Conservation (phyloP, 2,888 invertebrate species). For the Apamea anceps region DNA sequence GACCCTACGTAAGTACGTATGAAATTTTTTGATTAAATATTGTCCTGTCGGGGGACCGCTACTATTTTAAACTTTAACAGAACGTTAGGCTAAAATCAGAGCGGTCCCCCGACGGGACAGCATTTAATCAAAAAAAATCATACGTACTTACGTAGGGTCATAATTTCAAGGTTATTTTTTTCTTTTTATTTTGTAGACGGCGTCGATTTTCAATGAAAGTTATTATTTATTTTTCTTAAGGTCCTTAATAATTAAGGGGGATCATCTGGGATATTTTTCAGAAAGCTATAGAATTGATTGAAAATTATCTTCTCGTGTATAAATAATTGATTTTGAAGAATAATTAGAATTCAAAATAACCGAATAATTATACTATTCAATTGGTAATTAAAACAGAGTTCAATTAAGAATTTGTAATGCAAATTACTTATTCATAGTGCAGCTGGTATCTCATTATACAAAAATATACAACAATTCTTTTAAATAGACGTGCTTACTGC, state of each 20-base stretch:
- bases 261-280: too few relatives aligned
- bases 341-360: conserved; percentile 20
- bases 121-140: too few relatives aligned
- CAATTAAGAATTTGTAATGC: conserved; percentile 12
- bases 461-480: background rate
- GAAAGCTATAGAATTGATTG: background rate
- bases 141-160: too few relatives aligned
- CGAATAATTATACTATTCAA: conserved; percentile 10
- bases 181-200: background rate
- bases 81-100: too few relatives aligned
- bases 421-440: conserved; percentile 18
- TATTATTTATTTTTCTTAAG: background rate
- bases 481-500: conserved; percentile 4
- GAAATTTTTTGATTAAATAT: too few relatives aligned
- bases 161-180: too few relatives aligned
- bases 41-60: too few relatives aligned
- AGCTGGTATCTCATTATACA: background rate
- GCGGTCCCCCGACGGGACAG: too few relatives aligned
- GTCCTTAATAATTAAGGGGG: background rate
- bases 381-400: conserved; percentile 8
- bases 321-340: conserved; percentile 1
- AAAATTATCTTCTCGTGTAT: background rate
- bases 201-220: background rate
- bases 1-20: too few relatives aligned
- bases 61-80: too few relatives aligned